phyloP scores from a whole-genome alignment of 2,888 invertebrate species.

The Kryphioiulus occultus region DNA sequence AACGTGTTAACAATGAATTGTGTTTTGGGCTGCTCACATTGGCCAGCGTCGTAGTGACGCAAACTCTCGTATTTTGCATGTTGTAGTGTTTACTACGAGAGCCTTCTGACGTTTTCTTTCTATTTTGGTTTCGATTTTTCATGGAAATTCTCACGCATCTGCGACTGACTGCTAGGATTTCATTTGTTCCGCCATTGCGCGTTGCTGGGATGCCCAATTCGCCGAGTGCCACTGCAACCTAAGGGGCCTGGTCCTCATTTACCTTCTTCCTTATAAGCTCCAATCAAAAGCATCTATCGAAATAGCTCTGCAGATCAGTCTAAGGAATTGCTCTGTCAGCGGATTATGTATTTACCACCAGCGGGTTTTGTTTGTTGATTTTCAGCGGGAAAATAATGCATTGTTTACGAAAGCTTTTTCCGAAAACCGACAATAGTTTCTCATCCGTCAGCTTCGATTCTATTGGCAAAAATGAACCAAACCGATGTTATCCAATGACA shows the following conservation, averaged over 20 bases:
- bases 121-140: slow-evolving; percentile 4
- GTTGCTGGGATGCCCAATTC: not conserved
- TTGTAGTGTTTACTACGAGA: slow-evolving; percentile 26
- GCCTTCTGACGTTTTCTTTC: not conserved
- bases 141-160: not conserved
- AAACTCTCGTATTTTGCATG: not conserved
- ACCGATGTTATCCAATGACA: too few relatives aligned
- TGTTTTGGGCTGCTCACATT: too few relatives aligned
- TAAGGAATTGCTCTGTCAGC: not conserved
- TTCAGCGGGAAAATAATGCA: not conserved
- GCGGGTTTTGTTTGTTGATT: not conserved
- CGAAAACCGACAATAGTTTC: not conserved
- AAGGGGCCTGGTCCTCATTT: not conserved
- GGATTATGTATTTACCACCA: not conserved
- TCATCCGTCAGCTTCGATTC: not conserved
- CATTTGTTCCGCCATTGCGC: not conserved
- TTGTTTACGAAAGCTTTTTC: not conserved
- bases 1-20: not conserved
- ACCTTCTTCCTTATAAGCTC: not conserved
- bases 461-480: not conserved
- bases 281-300: not conserved
- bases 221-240: not conserved
- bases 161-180: not conserved
- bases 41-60: not conserved
- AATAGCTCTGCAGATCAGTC: not conserved